Conservation (phyloP, 2,113 vertebrate species). For the Trematomus loennbergii region DNA sequence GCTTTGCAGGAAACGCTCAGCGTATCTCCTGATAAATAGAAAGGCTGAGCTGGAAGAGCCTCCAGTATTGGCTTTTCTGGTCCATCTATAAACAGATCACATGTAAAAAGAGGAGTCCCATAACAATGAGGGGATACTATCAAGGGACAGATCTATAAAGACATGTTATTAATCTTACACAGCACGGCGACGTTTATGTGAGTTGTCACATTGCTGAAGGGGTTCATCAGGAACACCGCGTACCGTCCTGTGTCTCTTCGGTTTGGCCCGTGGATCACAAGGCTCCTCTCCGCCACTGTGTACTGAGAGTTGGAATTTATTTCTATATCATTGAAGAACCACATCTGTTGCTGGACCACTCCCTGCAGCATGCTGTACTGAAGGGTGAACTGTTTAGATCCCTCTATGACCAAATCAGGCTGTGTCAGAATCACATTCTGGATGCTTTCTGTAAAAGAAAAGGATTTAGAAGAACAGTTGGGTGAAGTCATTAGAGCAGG, state of each 20-base stretch:
- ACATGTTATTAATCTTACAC: slow-evolving; percentile 69
- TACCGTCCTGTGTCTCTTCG: slow-evolving; percentile 75
- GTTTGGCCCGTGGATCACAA: slow-evolving; percentile 62
- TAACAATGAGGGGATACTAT: not conserved
- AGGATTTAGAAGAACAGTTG: not conserved
- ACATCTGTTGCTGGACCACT: slow-evolving; percentile 55
- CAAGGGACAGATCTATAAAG: not conserved
- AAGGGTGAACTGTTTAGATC: slow-evolving; percentile 51
- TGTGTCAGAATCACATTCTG: slow-evolving; percentile 50
- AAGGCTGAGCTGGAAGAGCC: slow-evolving; percentile 55
- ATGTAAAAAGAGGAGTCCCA: not conserved
- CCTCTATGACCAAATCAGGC: slow-evolving; percentile 59
- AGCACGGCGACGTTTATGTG: slow-evolving; percentile 59
- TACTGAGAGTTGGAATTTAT: slow-evolving; percentile 65
- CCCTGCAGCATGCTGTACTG: slow-evolving; percentile 64
- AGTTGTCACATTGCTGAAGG: slow-evolving; percentile 61
- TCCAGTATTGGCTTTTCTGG: slow-evolving; percentile 75
- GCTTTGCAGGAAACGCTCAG: slow-evolving; percentile 75
- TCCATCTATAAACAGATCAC: slow-evolving; percentile 71
- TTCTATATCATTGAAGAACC: slow-evolving; percentile 65
- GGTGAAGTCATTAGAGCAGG: not conserved
- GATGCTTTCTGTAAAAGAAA: slow-evolving; percentile 67
- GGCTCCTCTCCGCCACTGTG: slow-evolving; percentile 32
- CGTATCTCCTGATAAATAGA: slow-evolving; percentile 70
- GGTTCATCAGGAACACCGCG: slow-evolving; percentile 71